A percentile compares a stretch with the other conserved stretches of the same genome.
Evolutionary conservation across 2,113 vertebrate genomes (phyloP).

Genomic region (Mixornis gularis): DNA sequence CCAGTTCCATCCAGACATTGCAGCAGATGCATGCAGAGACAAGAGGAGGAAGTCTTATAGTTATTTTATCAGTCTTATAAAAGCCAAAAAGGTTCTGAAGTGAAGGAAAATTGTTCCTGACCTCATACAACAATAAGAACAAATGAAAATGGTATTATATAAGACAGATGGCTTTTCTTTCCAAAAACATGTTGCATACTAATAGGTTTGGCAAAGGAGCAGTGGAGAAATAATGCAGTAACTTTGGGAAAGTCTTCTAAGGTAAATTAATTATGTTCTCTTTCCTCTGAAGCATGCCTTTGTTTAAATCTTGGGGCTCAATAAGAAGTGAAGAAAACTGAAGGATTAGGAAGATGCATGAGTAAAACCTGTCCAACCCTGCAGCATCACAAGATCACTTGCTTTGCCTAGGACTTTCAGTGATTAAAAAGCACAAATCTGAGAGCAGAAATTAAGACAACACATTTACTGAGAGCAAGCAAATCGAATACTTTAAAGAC

Average conservation of each 20-base stretch:
- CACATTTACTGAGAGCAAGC: not conserved
- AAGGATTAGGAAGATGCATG: not conserved
- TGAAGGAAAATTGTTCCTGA: not conserved
- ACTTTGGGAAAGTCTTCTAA: not conserved
- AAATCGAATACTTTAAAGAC: not conserved
- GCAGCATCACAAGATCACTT: not conserved
- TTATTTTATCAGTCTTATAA: not conserved
- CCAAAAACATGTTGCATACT: accelerated
- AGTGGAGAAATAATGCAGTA: not conserved
- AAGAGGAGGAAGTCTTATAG: not conserved
- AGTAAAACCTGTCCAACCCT: not conserved
- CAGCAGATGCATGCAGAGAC: not conserved
- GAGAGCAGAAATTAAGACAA: not conserved
- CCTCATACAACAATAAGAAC: not conserved
- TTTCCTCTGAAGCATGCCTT: not conserved
- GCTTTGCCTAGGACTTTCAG: not conserved
- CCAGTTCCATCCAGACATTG: not conserved
- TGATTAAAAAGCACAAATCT: not conserved
- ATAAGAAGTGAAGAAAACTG: not conserved
- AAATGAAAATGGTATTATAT: not conserved
- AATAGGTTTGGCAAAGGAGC: not conserved
- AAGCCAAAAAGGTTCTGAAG: not conserved
- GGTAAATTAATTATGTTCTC: not conserved
- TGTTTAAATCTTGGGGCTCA: not conserved
- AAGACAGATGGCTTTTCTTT: not conserved